Base-by-base conservation (phyloP, 2,113 vertebrate species). In the Pristiophorus japonicus region DNA sequence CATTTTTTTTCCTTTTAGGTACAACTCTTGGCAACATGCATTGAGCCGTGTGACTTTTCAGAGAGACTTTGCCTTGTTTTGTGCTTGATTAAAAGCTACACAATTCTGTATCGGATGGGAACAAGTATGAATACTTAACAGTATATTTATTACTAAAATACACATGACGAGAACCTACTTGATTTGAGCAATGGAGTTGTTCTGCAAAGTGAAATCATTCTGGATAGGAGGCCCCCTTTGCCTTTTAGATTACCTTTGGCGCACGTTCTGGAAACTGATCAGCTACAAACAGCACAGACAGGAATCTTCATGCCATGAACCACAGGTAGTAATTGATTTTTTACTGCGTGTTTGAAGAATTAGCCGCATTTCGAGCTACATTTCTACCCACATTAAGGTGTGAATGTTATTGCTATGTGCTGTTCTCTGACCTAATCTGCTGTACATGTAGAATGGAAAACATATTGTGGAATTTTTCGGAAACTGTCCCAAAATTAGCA, bases 211-310 rank as follows among this genome's bases (percentile, higher is more conserved):
- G 96, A 99, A 98, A 97, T 97, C 97, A 95, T 16, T 98, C 88
- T 99, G 98, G 98, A 98, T 99, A 85, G 96, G 98, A 96, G 98
- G 97, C 92, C 98, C 98, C 42, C 97, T 99, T 96, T 99, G 98
- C 96, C 96, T 98, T 95, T 97, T 98, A 96, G 98, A 98, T 38
- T 97, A 98, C 96, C 97, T 99, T 70, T 99, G 98, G 98, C 97
- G 96, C 34, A 96, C 97, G 51, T 88, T 99, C 96, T 98, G 98
- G 98, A 98, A 97, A 95, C 96, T 97, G 96, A 97, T 98, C 96
- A 97, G 97, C 24, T 87, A 95, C 94, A 97, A 98, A 97, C 97
- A 97, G 96, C 97, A 96, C 96, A 97, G 97, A 96, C 97, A 96
- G 96, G 96, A 97, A 75, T 96, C 97, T 62, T 81, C 96, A 38